These are phyloP conservation scores for Allacma fusca DNA, from an alignment of 2,888 invertebrate species.

Conservation along the genomic window DNA sequence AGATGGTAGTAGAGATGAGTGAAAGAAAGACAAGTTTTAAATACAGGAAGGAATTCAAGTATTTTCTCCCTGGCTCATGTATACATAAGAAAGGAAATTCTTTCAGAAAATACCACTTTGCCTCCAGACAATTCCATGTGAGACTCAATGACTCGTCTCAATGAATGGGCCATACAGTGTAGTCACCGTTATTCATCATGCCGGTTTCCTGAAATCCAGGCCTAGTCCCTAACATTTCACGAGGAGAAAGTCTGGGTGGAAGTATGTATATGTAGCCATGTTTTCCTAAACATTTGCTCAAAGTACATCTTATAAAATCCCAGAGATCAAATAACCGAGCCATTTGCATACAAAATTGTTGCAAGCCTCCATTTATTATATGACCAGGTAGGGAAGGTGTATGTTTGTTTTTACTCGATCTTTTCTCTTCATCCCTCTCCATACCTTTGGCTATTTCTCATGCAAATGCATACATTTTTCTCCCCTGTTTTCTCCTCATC, in stretches of 20 bases:
- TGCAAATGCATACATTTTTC: no score
- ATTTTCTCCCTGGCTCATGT: no score
- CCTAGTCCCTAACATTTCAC: neutral
- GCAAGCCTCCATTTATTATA: constrained; percentile 35
- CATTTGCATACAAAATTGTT: constrained; percentile 40
- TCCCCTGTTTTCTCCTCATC: neutral
- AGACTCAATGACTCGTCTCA: constrained; percentile 3
- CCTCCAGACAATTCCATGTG: neutral
- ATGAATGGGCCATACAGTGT: neutral
- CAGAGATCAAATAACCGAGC: constrained; percentile 38
- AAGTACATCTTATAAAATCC: constrained; percentile 41
- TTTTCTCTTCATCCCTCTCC: no score
- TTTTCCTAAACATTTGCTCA: constrained; percentile 26
- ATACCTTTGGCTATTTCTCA: no score
- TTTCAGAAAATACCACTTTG: no score
- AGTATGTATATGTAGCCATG: neutral
- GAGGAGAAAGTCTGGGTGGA: neutral
- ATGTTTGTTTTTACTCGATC: no score
- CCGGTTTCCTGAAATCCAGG: neutral
- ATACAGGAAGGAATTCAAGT: neutral
- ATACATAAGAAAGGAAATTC: no score
- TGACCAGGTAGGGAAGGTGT: neutral
- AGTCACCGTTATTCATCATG: neutral
- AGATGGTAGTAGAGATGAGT: neutral
- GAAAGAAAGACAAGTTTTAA: neutral